These are phyloP conservation scores for Beris chalybata DNA, from an alignment of 2,888 invertebrate species.

Conservation along the genomic window DNA sequence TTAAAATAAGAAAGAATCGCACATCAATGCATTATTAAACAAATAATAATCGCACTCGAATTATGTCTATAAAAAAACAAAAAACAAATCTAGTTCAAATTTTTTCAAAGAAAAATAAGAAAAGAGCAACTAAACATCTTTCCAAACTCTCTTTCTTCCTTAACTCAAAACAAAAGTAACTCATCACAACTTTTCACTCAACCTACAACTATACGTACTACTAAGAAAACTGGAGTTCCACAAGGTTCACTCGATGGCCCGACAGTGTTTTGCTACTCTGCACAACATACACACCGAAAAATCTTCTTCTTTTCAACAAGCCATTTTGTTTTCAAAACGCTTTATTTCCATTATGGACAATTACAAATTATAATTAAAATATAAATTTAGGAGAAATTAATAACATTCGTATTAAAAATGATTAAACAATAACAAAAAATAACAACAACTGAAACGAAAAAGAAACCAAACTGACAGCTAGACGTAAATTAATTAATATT, in stretches of 20 bases:
- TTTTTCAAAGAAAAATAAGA: constrained; percentile 13
- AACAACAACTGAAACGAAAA: constrained; percentile 32
- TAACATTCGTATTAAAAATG: constrained; percentile 38
- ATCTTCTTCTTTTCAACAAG: no score
- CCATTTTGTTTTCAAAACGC: no score
- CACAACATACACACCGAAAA: no score
- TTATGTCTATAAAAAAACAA: constrained; percentile 18
- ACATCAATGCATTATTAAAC: constrained; percentile 28
- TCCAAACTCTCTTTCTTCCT: neutral
- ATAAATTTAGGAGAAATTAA: neutral
- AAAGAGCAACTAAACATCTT: neutral
- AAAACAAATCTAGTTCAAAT: constrained; percentile 14
- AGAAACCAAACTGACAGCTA: constrained; percentile 25
- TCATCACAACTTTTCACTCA: neutral
- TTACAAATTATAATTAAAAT: constrained; percentile 18
- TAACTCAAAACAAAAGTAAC: constrained; percentile 12
- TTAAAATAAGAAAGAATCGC: constrained; percentile 24
- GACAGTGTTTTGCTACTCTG: constrained; percentile 3
- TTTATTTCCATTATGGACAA: neutral
- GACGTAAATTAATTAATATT: constrained; percentile 6
- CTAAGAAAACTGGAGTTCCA: constrained; percentile 7
- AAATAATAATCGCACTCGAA: constrained; percentile 24
- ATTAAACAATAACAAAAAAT: constrained; percentile 33
- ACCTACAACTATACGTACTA: neutral
- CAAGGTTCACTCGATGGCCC: constrained; percentile 16